A percentile compares a stretch with the other conserved stretches of the same genome.
phyloP scores from a whole-genome alignment of 1,140 invertebrate genomes.

The Battus philenor region DNA sequence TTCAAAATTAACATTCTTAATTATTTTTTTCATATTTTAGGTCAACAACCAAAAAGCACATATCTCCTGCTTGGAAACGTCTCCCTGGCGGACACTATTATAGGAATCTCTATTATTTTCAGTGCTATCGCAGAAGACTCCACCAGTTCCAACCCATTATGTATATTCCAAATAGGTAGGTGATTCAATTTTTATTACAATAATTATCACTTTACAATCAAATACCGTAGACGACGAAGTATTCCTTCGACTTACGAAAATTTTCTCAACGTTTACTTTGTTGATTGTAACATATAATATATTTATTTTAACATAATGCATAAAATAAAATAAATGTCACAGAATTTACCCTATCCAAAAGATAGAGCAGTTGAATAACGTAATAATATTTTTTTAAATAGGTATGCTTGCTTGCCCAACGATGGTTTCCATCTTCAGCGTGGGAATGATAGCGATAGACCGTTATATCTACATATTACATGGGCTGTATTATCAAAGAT shows the following conservation, averaged over 20 bases:
- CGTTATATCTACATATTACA: conserved; percentile 78
- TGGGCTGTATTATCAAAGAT: conserved; percentile 76
- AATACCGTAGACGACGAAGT: no score
- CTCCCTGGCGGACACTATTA: conserved; percentile 76
- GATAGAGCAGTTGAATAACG: no score
- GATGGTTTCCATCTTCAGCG: conserved; percentile 77
- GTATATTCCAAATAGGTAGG: conserved; percentile 64
- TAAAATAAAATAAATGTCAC: neutral
- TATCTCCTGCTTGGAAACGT: conserved; percentile 79
- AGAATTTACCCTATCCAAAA: no score
- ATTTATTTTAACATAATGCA: neutral
- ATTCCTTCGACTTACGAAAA: no score
- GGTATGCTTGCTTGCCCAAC: conserved; percentile 77
- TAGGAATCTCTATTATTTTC: conserved; percentile 74
- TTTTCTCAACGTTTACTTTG: no score
- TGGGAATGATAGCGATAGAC: conserved; percentile 77
- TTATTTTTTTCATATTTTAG: no score
- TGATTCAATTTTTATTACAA: no score
- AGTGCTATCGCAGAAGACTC: conserved; percentile 65
- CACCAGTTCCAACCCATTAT: conserved; percentile 42
- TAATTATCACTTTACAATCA: no score
- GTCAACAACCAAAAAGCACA: conserved; percentile 75
- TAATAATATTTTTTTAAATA: conserved; percentile 42
- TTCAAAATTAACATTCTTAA: no score
- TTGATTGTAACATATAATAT: neutral